Evolutionary conservation across 2,888 invertebrate genomes (phyloP), one percentile per base, ranked within the genome.

Genomic region (Dilophus febrilis): DNA sequence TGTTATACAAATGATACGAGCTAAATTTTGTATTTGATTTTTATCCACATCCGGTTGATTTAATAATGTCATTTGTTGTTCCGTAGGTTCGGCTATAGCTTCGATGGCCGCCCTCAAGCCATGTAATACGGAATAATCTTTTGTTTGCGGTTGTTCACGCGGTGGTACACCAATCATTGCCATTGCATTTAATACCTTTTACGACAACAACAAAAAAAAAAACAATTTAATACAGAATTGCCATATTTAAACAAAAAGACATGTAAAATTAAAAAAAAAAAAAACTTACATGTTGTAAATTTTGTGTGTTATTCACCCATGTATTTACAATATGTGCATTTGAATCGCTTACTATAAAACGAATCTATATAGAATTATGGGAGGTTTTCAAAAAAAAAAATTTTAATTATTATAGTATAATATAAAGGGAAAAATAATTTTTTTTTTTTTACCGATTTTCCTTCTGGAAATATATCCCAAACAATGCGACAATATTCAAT

Each of bases 401-500:
- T 14, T 37, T n/a, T 2, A 38, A 8, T 33, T 33, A 14, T 42
- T 8, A n/a, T 19, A 35, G 7, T 19, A 18, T 4, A 19, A 37
- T n/a, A n/a, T n/a, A n/a, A n/a, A n/a, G n/a, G n/a, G n/a, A n/a
- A n/a, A n/a, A n/a, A n/a, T n/a, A n/a, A n/a, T n/a, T n/a, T n/a
- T n/a, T n/a, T n/a, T n/a, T 16, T 33, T 44, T 62, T 58, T 66
- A 87, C 85, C 61, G 88, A 62, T 68, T 90, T 87, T 43, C 82
- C 84, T 43, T 75, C 73, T 1, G 94, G 91, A 66, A 90, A 95
- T n/a, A 97, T 67, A 63, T 98, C 97, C 85, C 90, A 92, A 1
- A 92, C 87, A 49, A 98, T 87, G 18, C 97, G 74, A 51, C 92
- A 90, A 57, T 95, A 97, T 61, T 98, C 98, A 43, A 95, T 74